Conservation (phyloP, 2,113 vertebrate genomes). For the Athene cunicularia region DNA sequence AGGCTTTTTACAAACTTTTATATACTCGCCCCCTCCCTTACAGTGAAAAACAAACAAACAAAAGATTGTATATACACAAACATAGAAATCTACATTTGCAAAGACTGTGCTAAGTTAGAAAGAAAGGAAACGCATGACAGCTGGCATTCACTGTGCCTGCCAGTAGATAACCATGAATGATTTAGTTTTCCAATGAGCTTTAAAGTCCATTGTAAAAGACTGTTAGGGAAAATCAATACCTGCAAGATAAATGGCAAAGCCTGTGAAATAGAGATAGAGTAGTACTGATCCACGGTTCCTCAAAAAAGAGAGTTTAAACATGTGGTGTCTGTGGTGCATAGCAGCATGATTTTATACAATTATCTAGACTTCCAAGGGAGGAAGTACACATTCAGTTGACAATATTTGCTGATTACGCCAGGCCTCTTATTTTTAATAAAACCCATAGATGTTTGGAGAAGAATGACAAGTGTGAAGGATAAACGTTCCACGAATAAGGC, state of each 20-base stretch:
- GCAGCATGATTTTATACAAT: background rate
- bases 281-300: background rate
- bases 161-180: constrained; percentile 14
- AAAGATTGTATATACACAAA: background rate
- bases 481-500: background rate
- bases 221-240: constrained; percentile 26
- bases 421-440: background rate
- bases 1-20: background rate
- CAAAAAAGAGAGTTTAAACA: background rate
- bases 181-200: constrained; percentile 7
- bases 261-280: background rate
- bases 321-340: background rate
- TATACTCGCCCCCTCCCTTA: background rate
- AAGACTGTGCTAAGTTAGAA: background rate
- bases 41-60: background rate
- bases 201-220: constrained; percentile 4
- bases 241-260: background rate
- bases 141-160: background rate
- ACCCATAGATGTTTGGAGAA: background rate
- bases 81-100: background rate
- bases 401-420: background rate
- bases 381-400: background rate
- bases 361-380: background rate
- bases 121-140: background rate
- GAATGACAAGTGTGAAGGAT: background rate